These are phyloP conservation scores for Plemyria rubiginata DNA, from an alignment of 2,888 invertebrate genomes.

Conservation along the genomic window DNA sequence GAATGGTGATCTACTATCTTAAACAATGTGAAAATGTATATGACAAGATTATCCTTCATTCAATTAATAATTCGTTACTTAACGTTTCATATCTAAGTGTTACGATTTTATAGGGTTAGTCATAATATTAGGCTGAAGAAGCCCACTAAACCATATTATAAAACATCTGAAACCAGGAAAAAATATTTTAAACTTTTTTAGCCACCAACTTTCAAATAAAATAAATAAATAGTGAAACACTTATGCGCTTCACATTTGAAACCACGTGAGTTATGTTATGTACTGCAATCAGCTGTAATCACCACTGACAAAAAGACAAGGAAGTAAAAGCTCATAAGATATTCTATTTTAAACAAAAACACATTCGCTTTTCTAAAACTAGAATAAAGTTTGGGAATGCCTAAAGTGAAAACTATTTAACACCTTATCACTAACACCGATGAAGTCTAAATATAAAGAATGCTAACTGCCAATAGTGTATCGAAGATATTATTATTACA, in stretches of 20 bases:
- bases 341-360: slow-evolving; percentile 11
- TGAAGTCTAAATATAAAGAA: slow-evolving; percentile 14
- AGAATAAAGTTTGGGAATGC: not conserved
- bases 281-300: slow-evolving; percentile 28
- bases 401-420: slow-evolving; percentile 15
- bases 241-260: not conserved
- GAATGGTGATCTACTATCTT: too few species aligned
- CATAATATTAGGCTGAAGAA: too few species aligned
- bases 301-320: slow-evolving; percentile 28
- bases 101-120: too few species aligned
- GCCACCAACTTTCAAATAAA: not conserved
- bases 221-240: not conserved
- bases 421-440: slow-evolving; percentile 18
- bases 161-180: too few species aligned
- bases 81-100: too few species aligned
- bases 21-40: too few species aligned
- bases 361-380: slow-evolving; percentile 1
- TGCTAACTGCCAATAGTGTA: slow-evolving; percentile 10
- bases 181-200: too few species aligned
- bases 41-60: too few species aligned
- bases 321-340: slow-evolving; percentile 17
- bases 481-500: slow-evolving; percentile 11
- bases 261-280: not conserved
- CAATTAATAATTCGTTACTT: too few species aligned
- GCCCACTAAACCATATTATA: too few species aligned